phyloP scores from a whole-genome alignment of 2,888 invertebrate species.

The Rhagonycha lutea region DNA sequence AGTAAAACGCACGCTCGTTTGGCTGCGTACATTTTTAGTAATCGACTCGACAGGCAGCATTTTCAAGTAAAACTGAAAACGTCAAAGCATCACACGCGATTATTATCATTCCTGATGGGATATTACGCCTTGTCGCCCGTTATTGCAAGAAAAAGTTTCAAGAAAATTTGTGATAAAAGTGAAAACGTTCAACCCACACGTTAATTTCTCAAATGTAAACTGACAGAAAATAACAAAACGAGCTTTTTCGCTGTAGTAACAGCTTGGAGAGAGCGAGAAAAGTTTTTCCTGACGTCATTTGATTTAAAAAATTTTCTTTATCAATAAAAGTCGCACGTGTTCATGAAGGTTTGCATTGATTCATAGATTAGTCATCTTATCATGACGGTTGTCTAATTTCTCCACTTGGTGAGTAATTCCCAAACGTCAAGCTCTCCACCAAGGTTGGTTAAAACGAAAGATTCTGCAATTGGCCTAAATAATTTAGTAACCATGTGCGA shows the following conservation, averaged over 20 bases:
- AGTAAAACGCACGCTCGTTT: not conserved
- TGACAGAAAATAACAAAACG: not conserved
- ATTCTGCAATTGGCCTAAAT: not conserved
- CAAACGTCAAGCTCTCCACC: not conserved
- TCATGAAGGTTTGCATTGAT: not conserved
- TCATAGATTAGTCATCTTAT: not conserved
- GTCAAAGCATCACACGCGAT: not conserved
- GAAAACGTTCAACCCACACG: not conserved
- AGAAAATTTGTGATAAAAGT: not conserved
- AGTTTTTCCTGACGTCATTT: not conserved
- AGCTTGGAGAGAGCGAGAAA: not conserved
- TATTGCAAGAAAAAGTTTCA: not conserved
- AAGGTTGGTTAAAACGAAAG: not conserved
- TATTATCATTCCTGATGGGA: not conserved
- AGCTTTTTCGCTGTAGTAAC: not conserved
- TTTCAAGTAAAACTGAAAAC: not conserved
- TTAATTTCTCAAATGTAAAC: not conserved
- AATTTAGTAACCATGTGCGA: not conserved
- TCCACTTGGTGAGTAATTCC: not conserved
- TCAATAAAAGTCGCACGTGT: not conserved
- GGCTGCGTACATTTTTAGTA: not conserved
- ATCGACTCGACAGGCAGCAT: not conserved
- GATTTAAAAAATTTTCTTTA: not conserved
- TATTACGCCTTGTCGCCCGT: not conserved
- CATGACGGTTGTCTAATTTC: not conserved